Base-by-base conservation (phyloP, 2,797 vertebrate species). In the Enteromius mattozi region DNA sequence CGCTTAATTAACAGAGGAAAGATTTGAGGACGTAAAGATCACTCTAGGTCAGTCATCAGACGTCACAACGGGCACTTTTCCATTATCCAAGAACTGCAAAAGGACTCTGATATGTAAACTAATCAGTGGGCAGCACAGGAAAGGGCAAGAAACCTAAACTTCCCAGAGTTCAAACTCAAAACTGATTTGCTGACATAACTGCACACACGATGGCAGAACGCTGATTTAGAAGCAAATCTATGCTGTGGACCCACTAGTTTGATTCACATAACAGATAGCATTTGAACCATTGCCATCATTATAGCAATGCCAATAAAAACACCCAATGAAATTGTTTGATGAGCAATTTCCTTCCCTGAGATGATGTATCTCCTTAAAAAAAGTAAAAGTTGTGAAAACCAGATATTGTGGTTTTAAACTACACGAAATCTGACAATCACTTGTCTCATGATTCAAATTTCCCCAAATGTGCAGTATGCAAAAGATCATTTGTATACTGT, bases 111-210 rank as follows among this genome's bases (percentile, higher is more conserved):
- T 8, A 40, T 80, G 49, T 27, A 70, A 70, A 80, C 47, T 80
- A 70, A 56, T 80, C 21, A 70, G 65, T 27, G n/a, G 3, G 33
- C 4, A 42, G 35, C 7, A 80, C 16, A 56, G 66, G 49, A 80
- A 65, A 56, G 65, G 35, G 35, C n/a, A 51, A 69, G 33, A 56
- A 70, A 70, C 21, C 16, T 42, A 70, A 56, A 56, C 65, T 70
- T 80, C n/a, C 33, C 16, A 81, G n/a, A 70, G 49, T 21, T 56
- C n/a, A 54, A 69, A 80, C 21, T 30, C 14, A 54, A 80, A 80
- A 33, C 12, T 17, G 42, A 42, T 78, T 42, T 61, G 37, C 75
- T 30, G 59, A 63, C 37, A 78, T 45, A 45, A 78, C n/a, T 6
- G 3, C 24, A 45, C 56, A 63, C 8, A 16, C 14, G 3, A 76